Evolutionary conservation across 1,140 invertebrate species (phyloP), one percentile per base, ranked within the genome.

Genomic region (Macrobrachium nipponense): DNA sequence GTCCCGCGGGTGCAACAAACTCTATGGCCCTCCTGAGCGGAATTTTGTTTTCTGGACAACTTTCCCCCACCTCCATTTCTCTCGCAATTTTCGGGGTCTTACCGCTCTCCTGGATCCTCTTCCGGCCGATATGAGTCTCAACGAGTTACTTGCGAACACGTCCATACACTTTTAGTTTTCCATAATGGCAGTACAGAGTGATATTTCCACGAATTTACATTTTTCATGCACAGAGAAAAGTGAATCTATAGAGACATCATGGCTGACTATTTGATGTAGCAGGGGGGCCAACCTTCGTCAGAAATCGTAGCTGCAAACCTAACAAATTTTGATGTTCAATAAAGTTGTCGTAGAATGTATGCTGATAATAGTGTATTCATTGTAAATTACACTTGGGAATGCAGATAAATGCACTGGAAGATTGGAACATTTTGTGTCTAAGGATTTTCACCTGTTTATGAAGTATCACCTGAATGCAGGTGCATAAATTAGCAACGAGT

Each of bases 181-280:
- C 84, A 86, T 86, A 23, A 20, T 75, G 51, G 51, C n/a, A 12
- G 23, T 75, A 62, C 20, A 36, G 73, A 73, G n/a, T 7, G 44
- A 23, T 51, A 73, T 80, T 80, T 80, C 51, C 51, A 62, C 77
- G 73, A 15, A 73, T 80, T 70, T 70, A 23, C 62, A 62, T 75
- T 70, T 86, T 86, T 86, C 77, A 59, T 80, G 73, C 84, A 86
- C 77, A 27, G 62, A 62, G 84, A 78, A 78, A 86, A 86, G 84
- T 80, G 84, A 80, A 59, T 86, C 84, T 80, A 78, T 60, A 75
- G 84, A 73, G 80, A 36, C 84, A 86, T 86, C 84, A 86, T 86
- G 84, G 84, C 84, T 86, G 84, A 86, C 84, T 86, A 75, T 61
- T 73, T 77, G 84, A 78, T 86, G 64, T 86, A 73, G n/a, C 84